phyloP scores from a whole-genome alignment of 2,113 vertebrate species.

The Platysteira castanea region DNA sequence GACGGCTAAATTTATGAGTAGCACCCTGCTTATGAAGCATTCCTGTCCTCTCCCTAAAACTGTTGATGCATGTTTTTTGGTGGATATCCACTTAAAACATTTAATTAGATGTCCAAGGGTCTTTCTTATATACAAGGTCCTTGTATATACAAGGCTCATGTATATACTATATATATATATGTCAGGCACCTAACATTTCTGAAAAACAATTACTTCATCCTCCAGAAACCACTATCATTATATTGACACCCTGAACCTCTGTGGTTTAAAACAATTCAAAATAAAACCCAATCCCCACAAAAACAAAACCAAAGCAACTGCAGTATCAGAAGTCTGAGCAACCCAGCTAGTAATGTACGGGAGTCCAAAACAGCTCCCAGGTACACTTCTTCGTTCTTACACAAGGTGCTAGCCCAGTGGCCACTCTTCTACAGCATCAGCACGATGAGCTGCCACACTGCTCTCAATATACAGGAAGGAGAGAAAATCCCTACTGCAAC shows the following conservation, averaged over 20 bases:
- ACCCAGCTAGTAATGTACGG: background rate
- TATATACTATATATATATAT: no score
- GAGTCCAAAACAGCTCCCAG: background rate
- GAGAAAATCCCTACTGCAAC: background rate
- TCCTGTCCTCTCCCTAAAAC: background rate
- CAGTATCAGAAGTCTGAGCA: background rate
- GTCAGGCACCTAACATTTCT: background rate
- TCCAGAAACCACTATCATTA: background rate
- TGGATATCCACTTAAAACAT: background rate
- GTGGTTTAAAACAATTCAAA: background rate
- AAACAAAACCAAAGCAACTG: background rate
- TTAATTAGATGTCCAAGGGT: background rate
- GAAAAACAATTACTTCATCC: background rate
- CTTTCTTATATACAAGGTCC: background rate
- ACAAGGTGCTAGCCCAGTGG: background rate
- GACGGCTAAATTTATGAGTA: background rate
- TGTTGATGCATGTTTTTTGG: background rate
- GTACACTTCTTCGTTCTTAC: background rate
- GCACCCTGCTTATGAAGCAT: background rate
- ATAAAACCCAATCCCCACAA: background rate
- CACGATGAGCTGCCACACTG: rapidly evolving
- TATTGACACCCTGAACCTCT: background rate
- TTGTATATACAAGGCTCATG: background rate
- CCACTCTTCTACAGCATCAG: background rate
- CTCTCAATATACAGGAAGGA: rapidly evolving